Percentiles rank a stretch among this genome's conserved stretches.
phyloP scores from a whole-genome alignment of 2,797 vertebrate species.

The Gallinago solitaria region DNA sequence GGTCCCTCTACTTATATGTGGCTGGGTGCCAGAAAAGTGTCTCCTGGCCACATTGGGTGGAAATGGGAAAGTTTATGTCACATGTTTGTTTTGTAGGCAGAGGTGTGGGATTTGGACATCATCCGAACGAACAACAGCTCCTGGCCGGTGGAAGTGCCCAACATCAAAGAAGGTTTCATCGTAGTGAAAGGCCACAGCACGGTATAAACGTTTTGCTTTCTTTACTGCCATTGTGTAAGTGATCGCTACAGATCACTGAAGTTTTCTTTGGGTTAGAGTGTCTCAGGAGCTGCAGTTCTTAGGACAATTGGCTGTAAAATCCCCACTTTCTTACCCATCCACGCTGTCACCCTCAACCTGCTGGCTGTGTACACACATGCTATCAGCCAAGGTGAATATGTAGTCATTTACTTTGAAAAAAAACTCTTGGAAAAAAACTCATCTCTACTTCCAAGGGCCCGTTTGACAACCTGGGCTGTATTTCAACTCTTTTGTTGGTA shows the following conservation, averaged over 20 bases:
- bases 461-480: not conserved
- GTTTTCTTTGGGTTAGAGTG: not conserved
- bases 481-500: not conserved
- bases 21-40: not conserved
- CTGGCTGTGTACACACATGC: fast-evolving
- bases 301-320: not conserved
- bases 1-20: fast-evolving
- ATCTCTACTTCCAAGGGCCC: not conserved
- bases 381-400: not conserved
- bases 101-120: conserved; percentile 97
- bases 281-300: not conserved
- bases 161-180: conserved; percentile 93
- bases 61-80: not conserved
- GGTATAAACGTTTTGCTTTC: conserved; percentile 70
- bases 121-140: conserved; percentile 85
- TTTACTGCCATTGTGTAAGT: not conserved
- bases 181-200: conserved; percentile 92
- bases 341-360: not conserved
- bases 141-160: conserved; percentile 89
- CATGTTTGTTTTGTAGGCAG: conserved; percentile 81
- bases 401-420: not conserved
- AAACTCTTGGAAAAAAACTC: not conserved
- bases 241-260: fast-evolving
- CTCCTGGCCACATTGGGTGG: not conserved
- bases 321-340: not conserved